Evolutionary conservation across 2,888 invertebrate genomes (phyloP).

Genomic region (Tortricodes alternella): DNA sequence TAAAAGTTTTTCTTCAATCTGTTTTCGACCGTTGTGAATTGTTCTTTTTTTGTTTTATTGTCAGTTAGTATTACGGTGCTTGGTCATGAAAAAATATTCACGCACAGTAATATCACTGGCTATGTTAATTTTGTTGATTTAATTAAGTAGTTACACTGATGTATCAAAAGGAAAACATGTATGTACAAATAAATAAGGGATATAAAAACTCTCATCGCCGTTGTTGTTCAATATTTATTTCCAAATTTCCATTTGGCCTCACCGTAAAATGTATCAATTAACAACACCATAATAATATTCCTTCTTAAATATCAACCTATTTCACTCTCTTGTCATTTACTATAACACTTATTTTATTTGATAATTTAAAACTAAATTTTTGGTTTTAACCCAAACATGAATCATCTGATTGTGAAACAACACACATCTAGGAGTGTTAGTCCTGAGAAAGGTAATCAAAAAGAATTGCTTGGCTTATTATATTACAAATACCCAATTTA

Average conservation of each 20-base stretch:
- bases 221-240: constrained; percentile 33
- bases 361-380: neutral
- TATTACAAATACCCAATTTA: no score
- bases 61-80: neutral
- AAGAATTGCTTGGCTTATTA: no score
- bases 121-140: constrained; percentile 29
- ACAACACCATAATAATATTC: constrained; percentile 7
- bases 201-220: constrained; percentile 30
- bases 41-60: neutral
- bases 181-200: constrained; percentile 35
- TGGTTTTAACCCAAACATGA: neutral
- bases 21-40: neutral
- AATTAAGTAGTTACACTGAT: constrained; percentile 30
- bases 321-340: neutral
- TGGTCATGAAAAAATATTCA: neutral
- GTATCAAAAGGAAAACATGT: constrained; percentile 32
- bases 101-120: neutral
- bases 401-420: neutral
- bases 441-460: no score
- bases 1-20: constrained; percentile 1
- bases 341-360: constrained; percentile 13
- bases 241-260: constrained; percentile 2
- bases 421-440: no score
- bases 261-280: constrained; percentile 8
- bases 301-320: constrained; percentile 1